A percentile compares a stretch with the other conserved stretches of the same genome.
phyloP scores from a whole-genome alignment of 2,113 vertebrate genomes.

The Sturnira hondurensis region DNA sequence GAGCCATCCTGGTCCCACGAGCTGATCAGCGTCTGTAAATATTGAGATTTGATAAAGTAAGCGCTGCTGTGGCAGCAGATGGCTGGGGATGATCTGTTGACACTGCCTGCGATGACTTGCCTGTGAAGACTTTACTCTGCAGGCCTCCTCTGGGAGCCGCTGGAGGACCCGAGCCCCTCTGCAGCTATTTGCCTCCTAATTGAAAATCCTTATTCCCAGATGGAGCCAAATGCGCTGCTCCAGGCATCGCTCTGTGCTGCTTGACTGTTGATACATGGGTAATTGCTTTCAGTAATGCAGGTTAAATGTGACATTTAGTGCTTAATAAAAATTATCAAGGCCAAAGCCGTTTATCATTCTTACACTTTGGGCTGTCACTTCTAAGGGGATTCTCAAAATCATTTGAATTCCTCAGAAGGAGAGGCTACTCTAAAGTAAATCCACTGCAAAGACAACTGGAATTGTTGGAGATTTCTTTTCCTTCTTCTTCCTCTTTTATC shows the following conservation, averaged over 20 bases:
- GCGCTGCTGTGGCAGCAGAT: constrained; percentile 91
- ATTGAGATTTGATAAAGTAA: constrained; percentile 95
- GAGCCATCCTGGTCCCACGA: constrained; percentile 87
- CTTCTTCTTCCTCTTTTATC: not conserved
- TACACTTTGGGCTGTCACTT: constrained; percentile 85
- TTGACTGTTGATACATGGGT: constrained; percentile 90
- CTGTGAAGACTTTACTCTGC: constrained; percentile 85
- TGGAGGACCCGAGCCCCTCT: constrained; percentile 83
- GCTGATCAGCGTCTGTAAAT: constrained; percentile 94
- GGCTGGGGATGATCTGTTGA: constrained; percentile 88
- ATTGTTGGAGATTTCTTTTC: not conserved
- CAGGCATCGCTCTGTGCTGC: constrained; percentile 80
- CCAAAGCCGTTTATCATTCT: constrained; percentile 93
- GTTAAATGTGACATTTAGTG: constrained; percentile 96
- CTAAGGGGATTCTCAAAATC: constrained; percentile 80
- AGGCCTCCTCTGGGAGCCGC: constrained; percentile 83
- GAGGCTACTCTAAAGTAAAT: constrained; percentile 27
- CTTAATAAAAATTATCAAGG: constrained; percentile 93
- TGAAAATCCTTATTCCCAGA: constrained; percentile 94
- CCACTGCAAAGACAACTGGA: not conserved
- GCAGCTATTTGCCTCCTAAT: constrained; percentile 92
- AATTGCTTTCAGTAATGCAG: constrained; percentile 94
- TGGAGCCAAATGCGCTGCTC: constrained; percentile 83
- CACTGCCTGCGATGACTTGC: constrained; percentile 83
- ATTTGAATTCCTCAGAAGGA: constrained; percentile 75